Evolutionary conservation across 1,140 invertebrate species (phyloP).

Genomic region (Pectinophora gossypiella): DNA sequence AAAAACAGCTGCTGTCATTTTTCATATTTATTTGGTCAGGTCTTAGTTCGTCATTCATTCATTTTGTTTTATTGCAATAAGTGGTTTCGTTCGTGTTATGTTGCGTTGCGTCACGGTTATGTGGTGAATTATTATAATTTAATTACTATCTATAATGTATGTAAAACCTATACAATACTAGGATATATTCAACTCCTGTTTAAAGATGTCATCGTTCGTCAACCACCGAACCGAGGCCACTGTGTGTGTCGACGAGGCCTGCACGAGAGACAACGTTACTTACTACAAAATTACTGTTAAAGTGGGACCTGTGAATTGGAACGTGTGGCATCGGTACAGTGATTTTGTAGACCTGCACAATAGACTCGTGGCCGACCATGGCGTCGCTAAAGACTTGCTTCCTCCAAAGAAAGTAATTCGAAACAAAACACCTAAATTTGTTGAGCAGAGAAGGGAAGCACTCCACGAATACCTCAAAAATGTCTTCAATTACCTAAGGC

Average conservation of each 20-base stretch:
- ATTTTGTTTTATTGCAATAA: too few species aligned
- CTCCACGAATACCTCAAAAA: conserved; percentile 89
- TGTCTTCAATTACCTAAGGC: conserved; percentile 83
- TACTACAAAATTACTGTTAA: conserved; percentile 70
- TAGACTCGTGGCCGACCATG: conserved; percentile 84
- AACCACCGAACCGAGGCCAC: conserved; percentile 58
- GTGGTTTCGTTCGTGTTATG: too few species aligned
- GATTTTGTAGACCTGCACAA: conserved; percentile 93
- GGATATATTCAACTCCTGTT: neutral
- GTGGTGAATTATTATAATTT: too few species aligned
- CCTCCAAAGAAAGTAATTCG: conserved; percentile 91
- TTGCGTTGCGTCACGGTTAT: too few species aligned
- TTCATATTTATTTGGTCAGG: too few species aligned
- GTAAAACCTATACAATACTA: too few species aligned
- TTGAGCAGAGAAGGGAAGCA: conserved; percentile 87
- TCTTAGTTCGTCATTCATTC: too few species aligned
- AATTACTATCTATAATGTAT: too few species aligned
- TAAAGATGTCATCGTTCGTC: conserved; percentile 56
- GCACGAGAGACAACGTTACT: conserved; percentile 66
- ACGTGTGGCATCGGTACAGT: conserved; percentile 89
- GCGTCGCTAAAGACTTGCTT: conserved; percentile 88
- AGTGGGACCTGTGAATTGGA: conserved; percentile 86
- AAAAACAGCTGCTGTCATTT: too few species aligned
- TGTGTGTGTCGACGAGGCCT: conserved; percentile 57
- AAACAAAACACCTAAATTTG: conserved; percentile 83